Percentiles rank a stretch among this genome's conserved stretches.
Conservation (phyloP, 2,113 vertebrate species). For the Onychostruthus taczanowskii region DNA sequence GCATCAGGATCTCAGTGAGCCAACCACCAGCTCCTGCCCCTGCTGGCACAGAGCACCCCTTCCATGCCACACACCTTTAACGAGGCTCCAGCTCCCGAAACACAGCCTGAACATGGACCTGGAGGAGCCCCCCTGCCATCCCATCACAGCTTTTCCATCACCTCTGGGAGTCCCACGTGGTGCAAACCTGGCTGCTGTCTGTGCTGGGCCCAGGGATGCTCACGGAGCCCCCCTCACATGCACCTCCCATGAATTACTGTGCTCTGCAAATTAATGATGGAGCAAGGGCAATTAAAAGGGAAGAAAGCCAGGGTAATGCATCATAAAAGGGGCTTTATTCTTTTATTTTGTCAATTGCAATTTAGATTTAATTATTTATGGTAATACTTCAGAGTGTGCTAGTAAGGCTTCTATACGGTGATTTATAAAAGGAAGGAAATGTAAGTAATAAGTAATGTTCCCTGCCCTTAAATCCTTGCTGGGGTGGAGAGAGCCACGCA, state of each 20-base stretch:
- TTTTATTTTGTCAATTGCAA: slow-evolving; percentile 55
- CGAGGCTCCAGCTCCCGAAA: not conserved
- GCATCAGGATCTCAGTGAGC: not conserved
- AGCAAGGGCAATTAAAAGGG: slow-evolving; percentile 32
- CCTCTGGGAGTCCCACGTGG: accelerated
- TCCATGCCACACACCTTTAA: not conserved
- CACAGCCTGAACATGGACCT: accelerated
- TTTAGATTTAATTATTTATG: slow-evolving; percentile 61
- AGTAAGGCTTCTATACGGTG: not conserved
- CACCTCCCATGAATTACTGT: not conserved
- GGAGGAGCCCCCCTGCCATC: not conserved
- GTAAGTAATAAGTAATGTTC: slow-evolving; percentile 22
- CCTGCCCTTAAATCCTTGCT: slow-evolving; percentile 48
- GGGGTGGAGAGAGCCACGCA: not conserved
- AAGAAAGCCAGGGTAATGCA: slow-evolving; percentile 28
- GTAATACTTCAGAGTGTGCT: slow-evolving; percentile 33
- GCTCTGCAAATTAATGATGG: slow-evolving; percentile 8
- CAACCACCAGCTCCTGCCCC: not conserved
- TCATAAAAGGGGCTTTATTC: slow-evolving; percentile 43
- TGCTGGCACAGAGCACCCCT: accelerated
- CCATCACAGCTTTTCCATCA: accelerated
- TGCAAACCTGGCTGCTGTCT: not conserved
- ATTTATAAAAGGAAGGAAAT: slow-evolving; percentile 57
- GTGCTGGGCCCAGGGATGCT: not conserved
- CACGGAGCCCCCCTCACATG: accelerated